Evolutionary conservation across 1,140 invertebrate species (phyloP), one percentile per base, ranked within the genome.

Genomic region (Gryon sp.): DNA sequence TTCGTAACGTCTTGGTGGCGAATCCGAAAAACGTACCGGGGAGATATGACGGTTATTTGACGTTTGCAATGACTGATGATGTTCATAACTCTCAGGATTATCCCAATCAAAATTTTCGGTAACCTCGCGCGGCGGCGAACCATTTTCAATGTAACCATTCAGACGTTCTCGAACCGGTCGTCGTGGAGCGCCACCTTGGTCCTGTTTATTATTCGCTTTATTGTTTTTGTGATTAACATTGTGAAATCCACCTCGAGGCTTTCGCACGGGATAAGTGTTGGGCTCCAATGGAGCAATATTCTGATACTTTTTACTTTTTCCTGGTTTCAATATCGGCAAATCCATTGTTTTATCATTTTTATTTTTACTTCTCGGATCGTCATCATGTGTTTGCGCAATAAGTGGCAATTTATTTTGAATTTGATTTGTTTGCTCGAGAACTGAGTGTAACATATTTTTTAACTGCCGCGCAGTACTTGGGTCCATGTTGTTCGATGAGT

Each of bases 231-330:
- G 15, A n/a, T 9, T 9, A 8, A 15, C n/a, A 8, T 5, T 22
- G 11, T n/a, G 11, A 36, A 16, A 18, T 28, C 30, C 12, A 19
- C 11, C 14, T 16, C 12, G n/a, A 46, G 32, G 2, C 16, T 2
- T 2, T 45, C 26, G 19, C 2, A n/a, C n/a, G 0, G 18, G 9
- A n/a, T 12, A 12, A 14, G 41, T 38, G 15, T 65, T 62, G 0
- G 66, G 74, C 15, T 72, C 74, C 8, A 72, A n/a, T 2, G 53
- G 60, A 2, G 32, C 26, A 12, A 77, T 45, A n/a, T 77, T 77
- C 0, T 46, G 20, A 22, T 66, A 77, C 8, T 76, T 76, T 22
- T 66, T 69, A 18, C 65, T 72, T 24, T 77, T 72, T 7, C 66
- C 66, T 5, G 62, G 45, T 4, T 60, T 4, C 12, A 72, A 22